Evolutionary conservation across 2,113 vertebrate species (phyloP), one percentile per base, ranked within the genome.

Genomic region (Corvus hawaiiensis): DNA sequence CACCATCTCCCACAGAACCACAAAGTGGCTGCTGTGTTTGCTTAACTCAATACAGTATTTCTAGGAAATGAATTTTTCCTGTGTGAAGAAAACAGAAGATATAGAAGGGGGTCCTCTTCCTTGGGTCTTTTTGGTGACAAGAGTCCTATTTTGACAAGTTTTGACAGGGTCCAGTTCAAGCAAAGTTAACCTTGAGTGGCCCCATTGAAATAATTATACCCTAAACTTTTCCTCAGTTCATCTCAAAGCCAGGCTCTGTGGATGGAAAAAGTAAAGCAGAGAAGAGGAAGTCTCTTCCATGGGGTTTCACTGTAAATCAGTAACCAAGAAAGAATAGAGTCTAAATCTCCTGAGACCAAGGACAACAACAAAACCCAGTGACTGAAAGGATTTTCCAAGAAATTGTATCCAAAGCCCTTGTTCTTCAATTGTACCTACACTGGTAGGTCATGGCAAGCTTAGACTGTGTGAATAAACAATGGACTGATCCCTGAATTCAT

Each of bases 1-100:
- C 81, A 95, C 26, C 30, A 72, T 73, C 84, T 96, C 84, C 89
- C 67, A 93, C 81, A 79, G 67, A 92, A 83, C 80, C 77, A 91
- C 77, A 69, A 95, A 95, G 87, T 76, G 72, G 67, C 46, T 89
- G 62, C 78, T 85, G 63, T 79, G 46, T 85, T 95, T 80, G 54
- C 51, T 73, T 76, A 85, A 84, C 56, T 87, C 54, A 89, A 20
- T 90, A 58, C 55, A 73, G 5, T 79, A 73, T 91, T 95, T 89
- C 78, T 73, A 80, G 51, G 51, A 91, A 87, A 58, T 73, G 1
- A 87, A 49, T 82, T 89, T 46, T 43, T 19, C 7, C 39, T 69
- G 20, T 30, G 58, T 22, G 46, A 90, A 71, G 46, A 80, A 90
- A 80, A 28, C 2, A 54, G 37, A 0, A 3, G 43, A 46, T 78